Evolutionary conservation across 2,797 vertebrate genomes (phyloP), one percentile per base, ranked within the genome.

Genomic region (Poecilia wingei): DNA sequence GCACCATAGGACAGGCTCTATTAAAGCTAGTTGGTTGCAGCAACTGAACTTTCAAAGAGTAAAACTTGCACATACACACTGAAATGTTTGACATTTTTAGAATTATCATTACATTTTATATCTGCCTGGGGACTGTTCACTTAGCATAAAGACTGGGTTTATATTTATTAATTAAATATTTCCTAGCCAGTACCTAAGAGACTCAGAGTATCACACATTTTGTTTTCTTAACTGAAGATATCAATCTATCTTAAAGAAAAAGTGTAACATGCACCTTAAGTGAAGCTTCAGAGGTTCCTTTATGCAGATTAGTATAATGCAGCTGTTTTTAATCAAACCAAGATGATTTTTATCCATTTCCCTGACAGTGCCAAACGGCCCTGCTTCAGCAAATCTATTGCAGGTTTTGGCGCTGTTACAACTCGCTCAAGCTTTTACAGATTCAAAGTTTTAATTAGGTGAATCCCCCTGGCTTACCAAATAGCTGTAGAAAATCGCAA

Each of bases 1-100:
- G 0, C 6, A 14, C 4, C 36, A 46, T 28, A 70, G 4, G 18
- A 66, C 70, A 33, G 6, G 18, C 12, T 14, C 16, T 28, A 16
- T 61, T 64, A 46, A 53, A 28, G n/a, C 41, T 76, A 70, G 49
- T 74, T 79, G 64, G 74, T 72, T 71, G 25, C 16, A 61, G 25
- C 6, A 71, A 13, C 13, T 70, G n/a, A 49, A 71, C 68, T 76
- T 80, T 80, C 53, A 61, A 59, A 80, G 33, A 51, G n/a, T 31
- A 80, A 76, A 53, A 8, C 39, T 46, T 66, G 31, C 55, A 61
- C 47, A 22, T 69, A 41, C 41, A 72, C 68, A 39, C 61, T 53
- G 25, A 80, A 71, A 75, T 25, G 71, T 80, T 80, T 83, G 66
- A 81, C 79, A 55, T 82, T 86, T 86, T 83, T 80, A 77, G 74